A percentile compares a stretch with the other conserved stretches of the same genome.
These are phyloP conservation scores for Galerucella nymphaeae DNA, from an alignment of 2,888 invertebrate genomes.

Conservation along the genomic window DNA sequence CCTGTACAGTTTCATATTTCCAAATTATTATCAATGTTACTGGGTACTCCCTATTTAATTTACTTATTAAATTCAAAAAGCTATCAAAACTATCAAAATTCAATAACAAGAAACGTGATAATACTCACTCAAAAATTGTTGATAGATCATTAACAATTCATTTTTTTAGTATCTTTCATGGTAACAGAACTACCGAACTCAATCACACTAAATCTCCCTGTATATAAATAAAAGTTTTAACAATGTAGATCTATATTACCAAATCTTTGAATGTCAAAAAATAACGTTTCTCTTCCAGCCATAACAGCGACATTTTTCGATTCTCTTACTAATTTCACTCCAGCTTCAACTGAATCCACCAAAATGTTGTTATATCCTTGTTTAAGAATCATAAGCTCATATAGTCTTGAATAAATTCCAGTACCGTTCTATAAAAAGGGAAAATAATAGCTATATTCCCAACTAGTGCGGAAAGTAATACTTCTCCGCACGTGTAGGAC, in stretches of 20 bases:
- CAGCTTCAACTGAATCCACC: constrained; percentile 78
- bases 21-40: too few species aligned
- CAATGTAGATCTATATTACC: constrained; percentile 64
- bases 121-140: too few species aligned
- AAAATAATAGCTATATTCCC: neutral
- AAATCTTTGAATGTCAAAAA: constrained; percentile 80
- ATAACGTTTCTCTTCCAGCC: constrained; percentile 80
- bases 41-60: too few species aligned
- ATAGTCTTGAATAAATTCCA: constrained; percentile 77
- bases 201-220: neutral
- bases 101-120: too few species aligned
- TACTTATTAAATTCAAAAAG: too few species aligned
- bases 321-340: constrained; percentile 74
- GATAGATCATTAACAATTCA: too few species aligned
- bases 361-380: constrained; percentile 65
- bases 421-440: constrained; percentile 73
- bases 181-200: too few species aligned
- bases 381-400: constrained; percentile 71
- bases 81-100: too few species aligned
- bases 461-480: too few species aligned
- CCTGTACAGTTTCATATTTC: too few species aligned
- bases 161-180: too few species aligned
- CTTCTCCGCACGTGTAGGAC: too few species aligned
- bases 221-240: neutral
- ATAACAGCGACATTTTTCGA: constrained; percentile 73